Evolutionary conservation across 1,140 invertebrate genomes (phyloP).

Genomic region (Lepidurus arcticus): DNA sequence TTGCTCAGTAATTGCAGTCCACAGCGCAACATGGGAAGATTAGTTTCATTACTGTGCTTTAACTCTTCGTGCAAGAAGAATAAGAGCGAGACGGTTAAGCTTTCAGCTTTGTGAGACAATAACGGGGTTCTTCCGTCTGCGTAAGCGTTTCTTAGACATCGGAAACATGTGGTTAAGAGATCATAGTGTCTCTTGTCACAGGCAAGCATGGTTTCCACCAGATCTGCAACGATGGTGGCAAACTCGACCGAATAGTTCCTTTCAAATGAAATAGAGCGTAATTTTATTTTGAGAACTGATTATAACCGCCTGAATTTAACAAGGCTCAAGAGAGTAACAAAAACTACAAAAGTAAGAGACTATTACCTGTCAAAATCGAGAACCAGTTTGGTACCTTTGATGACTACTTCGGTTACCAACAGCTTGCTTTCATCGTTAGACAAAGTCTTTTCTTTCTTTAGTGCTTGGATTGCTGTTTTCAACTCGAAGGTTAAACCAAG

Average conservation of each 20-base stretch:
- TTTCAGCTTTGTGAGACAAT: not conserved
- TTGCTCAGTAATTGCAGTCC: not conserved
- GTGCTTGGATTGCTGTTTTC: not conserved
- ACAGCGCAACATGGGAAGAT: not conserved
- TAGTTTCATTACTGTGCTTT: not conserved
- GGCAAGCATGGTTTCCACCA: not conserved
- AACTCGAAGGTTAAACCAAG: not conserved
- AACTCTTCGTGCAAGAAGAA: not conserved
- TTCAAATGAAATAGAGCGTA: not conserved
- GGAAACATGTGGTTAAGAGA: not conserved
- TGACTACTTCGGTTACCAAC: not conserved
- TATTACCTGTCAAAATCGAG: not conserved
- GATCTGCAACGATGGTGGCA: not conserved
- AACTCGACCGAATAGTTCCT: constrained; percentile 7
- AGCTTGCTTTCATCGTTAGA: not conserved
- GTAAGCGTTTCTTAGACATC: not conserved
- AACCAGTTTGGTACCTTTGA: not conserved
- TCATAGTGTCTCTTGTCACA: not conserved
- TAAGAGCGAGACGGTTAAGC: not conserved
- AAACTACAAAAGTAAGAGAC: not conserved
- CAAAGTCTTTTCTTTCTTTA: not conserved
- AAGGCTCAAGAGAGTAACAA: not conserved
- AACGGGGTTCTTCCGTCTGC: not conserved
- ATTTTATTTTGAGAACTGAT: not conserved
- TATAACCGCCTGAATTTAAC: not conserved